Percentiles rank a stretch among this genome's conserved stretches.
phyloP scores from a whole-genome alignment of 2,797 vertebrate species.

The Siniperca scherzeri region DNA sequence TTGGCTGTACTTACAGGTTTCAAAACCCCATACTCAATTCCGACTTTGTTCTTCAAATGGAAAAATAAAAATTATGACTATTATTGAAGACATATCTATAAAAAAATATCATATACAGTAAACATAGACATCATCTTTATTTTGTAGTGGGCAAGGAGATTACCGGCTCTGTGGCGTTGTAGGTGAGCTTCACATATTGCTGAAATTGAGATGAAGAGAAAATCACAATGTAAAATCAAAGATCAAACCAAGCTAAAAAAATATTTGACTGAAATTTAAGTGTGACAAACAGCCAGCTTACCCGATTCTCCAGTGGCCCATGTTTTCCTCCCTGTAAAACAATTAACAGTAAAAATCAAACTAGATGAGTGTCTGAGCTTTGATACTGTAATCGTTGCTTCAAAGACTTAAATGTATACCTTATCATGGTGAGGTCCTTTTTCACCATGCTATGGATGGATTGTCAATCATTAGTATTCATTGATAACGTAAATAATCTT shows the following conservation, averaged over 20 bases:
- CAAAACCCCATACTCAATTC: constrained; percentile 68
- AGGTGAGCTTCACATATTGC: constrained; percentile 74
- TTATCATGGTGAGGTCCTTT: constrained; percentile 1
- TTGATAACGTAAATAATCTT: neutral
- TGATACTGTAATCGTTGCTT: neutral
- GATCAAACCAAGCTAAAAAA: neutral
- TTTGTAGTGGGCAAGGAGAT: neutral
- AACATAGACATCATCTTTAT: neutral
- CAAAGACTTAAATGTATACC: constrained; percentile 15
- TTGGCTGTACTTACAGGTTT: constrained; percentile 63
- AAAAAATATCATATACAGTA: neutral
- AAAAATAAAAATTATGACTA: constrained; percentile 23
- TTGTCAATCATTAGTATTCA: neutral
- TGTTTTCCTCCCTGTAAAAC: constrained; percentile 50
- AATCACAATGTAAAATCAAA: neutral
- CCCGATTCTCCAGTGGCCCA: constrained; percentile 34
- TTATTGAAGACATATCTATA: neutral
- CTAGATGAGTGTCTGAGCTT: neutral
- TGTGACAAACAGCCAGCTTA: constrained; percentile 19
- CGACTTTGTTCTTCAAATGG: constrained; percentile 60
- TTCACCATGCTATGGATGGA: constrained; percentile 15
- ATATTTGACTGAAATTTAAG: neutral
- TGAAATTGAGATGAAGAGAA: constrained; percentile 30
- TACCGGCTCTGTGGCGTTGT: constrained; percentile 65
- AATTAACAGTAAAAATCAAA: neutral